phyloP scores from a whole-genome alignment of 2,113 vertebrate species.

The Archilochus colubris region DNA sequence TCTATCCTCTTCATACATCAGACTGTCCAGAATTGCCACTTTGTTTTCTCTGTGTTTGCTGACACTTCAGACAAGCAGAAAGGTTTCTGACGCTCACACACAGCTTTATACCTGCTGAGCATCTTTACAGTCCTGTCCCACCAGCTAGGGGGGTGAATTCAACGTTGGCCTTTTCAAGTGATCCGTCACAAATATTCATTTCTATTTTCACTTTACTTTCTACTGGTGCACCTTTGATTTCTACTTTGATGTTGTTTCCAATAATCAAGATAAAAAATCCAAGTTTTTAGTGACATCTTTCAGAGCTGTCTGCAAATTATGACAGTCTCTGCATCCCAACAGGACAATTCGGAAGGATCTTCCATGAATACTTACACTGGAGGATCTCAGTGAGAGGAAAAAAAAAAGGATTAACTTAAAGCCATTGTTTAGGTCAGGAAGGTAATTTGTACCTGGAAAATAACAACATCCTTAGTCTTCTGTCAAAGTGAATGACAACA shows the following conservation, averaged over 20 bases:
- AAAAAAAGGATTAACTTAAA: not conserved
- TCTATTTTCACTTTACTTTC: constrained; percentile 7
- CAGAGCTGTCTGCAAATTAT: not conserved
- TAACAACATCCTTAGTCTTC: not conserved
- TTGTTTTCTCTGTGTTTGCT: constrained; percentile 24
- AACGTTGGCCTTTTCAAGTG: constrained; percentile 24
- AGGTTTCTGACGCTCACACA: not conserved
- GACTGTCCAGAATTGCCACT: not conserved
- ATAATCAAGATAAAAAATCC: constrained; percentile 31
- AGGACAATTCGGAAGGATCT: not conserved
- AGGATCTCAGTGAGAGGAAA: not conserved
- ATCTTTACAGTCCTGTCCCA: not conserved
- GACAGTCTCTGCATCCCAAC: not conserved
- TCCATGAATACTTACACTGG: not conserved
- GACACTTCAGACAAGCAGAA: constrained; percentile 12
- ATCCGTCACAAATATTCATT: constrained; percentile 48
- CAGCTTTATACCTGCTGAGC: constrained; percentile 37
- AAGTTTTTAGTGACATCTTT: not conserved
- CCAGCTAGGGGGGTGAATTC: constrained; percentile 34
- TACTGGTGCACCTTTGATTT: constrained; percentile 16
- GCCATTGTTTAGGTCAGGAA: not conserved
- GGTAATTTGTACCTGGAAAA: not conserved
- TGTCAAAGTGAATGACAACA: not conserved
- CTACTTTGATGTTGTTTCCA: constrained; percentile 31
- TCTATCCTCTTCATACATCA: not conserved